A percentile compares a stretch with the other conserved stretches of the same genome.
phyloP scores from a whole-genome alignment of 2,797 vertebrate species.

The Spinus pinus region DNA sequence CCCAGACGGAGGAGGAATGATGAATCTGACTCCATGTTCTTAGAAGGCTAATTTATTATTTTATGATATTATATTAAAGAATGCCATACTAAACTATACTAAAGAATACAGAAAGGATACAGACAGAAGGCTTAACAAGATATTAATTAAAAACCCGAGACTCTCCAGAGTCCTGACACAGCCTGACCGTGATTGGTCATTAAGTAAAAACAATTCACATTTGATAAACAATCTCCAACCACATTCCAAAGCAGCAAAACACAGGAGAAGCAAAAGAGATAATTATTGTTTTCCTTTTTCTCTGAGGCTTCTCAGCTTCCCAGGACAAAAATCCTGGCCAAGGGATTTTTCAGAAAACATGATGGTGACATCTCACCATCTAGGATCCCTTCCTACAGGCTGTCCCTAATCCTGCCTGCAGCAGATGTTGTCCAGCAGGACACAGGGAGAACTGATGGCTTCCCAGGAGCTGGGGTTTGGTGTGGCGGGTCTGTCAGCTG shows the following conservation, averaged over 20 bases:
- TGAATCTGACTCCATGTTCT: neutral
- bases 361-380: neutral
- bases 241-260: neutral
- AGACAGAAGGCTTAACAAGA: neutral
- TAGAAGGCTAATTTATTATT: neutral
- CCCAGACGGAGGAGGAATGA: neutral
- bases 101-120: neutral
- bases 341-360: neutral
- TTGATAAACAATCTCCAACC: neutral
- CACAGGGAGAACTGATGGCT: neutral
- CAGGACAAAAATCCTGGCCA: neutral
- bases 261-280: neutral
- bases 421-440: neutral
- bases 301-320: neutral
- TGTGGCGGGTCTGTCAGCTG: neutral
- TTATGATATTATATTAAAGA: neutral
- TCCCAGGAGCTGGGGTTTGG: neutral
- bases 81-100: neutral
- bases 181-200: neutral
- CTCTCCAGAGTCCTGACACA: neutral
- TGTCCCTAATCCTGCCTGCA: neutral
- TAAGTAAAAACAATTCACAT: neutral
- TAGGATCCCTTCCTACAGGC: neutral
- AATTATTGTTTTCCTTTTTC: neutral
- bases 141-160: neutral